These are phyloP conservation scores for Pyrgus malvae DNA, from an alignment of 2,888 invertebrate species.

Conservation along the genomic window DNA sequence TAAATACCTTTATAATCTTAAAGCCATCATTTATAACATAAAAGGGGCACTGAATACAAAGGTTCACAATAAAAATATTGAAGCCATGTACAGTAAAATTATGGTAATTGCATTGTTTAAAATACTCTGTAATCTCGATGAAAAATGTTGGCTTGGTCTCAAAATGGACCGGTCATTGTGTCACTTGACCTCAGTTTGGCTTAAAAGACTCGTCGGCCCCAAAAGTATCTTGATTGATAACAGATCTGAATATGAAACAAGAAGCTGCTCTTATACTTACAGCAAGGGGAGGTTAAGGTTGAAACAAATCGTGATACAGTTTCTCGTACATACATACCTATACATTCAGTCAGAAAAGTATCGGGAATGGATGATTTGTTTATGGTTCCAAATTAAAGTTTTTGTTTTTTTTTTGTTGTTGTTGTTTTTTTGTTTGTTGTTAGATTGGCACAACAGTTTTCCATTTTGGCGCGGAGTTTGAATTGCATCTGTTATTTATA, in stretches of 20 bases:
- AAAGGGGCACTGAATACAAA: not conserved
- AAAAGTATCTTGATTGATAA: conserved; percentile 20
- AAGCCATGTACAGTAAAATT: not conserved
- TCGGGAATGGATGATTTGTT: too few relatives aligned
- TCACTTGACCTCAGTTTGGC: conserved; percentile 13
- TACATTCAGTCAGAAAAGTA: too few relatives aligned
- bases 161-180: conserved; percentile 21
- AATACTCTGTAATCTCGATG: conserved; percentile 9
- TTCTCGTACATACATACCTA: too few relatives aligned
- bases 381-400: too few relatives aligned
- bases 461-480: too few relatives aligned
- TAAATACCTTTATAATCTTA: too few relatives aligned
- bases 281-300: not conserved
- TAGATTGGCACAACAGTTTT: too few relatives aligned
- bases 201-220: conserved; percentile 16
- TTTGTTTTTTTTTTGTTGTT: too few relatives aligned
- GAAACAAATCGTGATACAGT: too few relatives aligned
- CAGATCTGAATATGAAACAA: conserved; percentile 11
- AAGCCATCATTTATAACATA: too few relatives aligned
- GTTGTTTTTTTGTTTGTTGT: too few relatives aligned
- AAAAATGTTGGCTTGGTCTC: not conserved
- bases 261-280: not conserved
- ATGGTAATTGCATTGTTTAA: conserved; percentile 19
- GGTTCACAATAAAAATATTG: not conserved
- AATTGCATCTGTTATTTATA: too few relatives aligned